These are phyloP conservation scores for Harlomillsia oculata DNA, from an alignment of 1,140 invertebrate species.

Conservation along the genomic window DNA sequence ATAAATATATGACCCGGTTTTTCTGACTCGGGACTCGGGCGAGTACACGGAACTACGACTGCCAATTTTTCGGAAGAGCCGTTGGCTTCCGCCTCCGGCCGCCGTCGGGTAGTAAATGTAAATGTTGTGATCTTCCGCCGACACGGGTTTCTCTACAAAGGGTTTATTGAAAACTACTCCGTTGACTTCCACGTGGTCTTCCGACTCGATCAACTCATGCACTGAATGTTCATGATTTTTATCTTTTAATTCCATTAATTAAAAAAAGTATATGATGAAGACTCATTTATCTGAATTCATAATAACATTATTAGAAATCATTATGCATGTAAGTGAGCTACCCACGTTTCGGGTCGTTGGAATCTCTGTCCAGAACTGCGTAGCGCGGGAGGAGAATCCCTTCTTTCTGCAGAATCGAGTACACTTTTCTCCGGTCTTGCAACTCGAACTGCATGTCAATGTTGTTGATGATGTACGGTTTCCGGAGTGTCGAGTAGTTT, in stretches of 20 bases:
- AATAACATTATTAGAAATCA: background rate
- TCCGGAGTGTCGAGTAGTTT: slow-evolving; percentile 82
- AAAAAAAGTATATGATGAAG: slow-evolving; percentile 9
- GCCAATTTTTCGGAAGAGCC: slow-evolving; percentile 96
- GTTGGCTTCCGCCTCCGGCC: slow-evolving; percentile 93
- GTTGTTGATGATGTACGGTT: slow-evolving; percentile 97
- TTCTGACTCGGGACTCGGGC: slow-evolving; percentile 86
- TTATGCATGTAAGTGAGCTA: background rate
- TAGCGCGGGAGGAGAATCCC: slow-evolving; percentile 96
- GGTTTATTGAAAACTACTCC: slow-evolving; percentile 96
- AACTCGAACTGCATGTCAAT: slow-evolving; percentile 97
- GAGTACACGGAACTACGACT: slow-evolving; percentile 97
- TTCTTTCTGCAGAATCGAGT: slow-evolving; percentile 77
- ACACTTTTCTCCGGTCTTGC: slow-evolving; percentile 82
- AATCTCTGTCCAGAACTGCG: slow-evolving; percentile 91
- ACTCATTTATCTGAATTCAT: background rate
- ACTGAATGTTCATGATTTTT: slow-evolving; percentile 48
- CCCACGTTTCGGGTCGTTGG: slow-evolving; percentile 75
- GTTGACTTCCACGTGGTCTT: slow-evolving; percentile 98
- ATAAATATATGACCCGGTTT: slow-evolving; percentile 94
- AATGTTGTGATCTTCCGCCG: slow-evolving; percentile 99
- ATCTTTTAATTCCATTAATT: background rate
- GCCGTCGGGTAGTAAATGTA: slow-evolving; percentile 99
- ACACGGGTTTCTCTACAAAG: slow-evolving; percentile 97
- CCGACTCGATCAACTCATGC: slow-evolving; percentile 87